phyloP scores from a whole-genome alignment of 2,888 invertebrate genomes.

The Keiferia lycopersicella region DNA sequence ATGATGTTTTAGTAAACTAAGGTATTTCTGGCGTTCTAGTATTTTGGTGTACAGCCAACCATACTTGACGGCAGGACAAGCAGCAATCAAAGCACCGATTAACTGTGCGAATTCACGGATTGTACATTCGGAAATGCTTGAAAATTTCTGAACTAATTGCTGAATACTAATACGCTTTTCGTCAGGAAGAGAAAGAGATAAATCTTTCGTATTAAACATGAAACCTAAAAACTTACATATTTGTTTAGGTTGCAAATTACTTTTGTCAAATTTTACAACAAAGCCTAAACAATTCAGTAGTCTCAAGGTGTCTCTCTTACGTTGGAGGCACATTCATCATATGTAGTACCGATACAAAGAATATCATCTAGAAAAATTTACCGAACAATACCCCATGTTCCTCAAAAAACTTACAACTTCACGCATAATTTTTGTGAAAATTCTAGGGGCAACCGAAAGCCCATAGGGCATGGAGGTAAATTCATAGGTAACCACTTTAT shows the following conservation, averaged over 20 bases:
- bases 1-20: constrained; percentile 3
- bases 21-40: constrained; percentile 18
- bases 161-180: constrained; percentile 32
- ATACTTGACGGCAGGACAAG: too few relatives aligned
- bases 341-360: constrained; percentile 26
- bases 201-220: constrained; percentile 26
- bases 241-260: constrained; percentile 22
- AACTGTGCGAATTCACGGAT: constrained; percentile 30
- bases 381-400: constrained; percentile 16
- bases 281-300: constrained; percentile 32
- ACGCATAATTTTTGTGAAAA: constrained; percentile 27
- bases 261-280: constrained; percentile 33
- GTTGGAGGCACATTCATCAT: constrained; percentile 27
- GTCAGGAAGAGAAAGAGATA: constrained; percentile 25
- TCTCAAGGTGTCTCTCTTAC: constrained; percentile 25
- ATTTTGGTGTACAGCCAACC: constrained; percentile 26
- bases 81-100: too few relatives aligned
- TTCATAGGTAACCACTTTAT: not conserved
- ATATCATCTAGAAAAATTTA: constrained; percentile 30
- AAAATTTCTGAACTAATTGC: constrained; percentile 26
- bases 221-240: constrained; percentile 32
- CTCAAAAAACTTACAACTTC: constrained; percentile 24
- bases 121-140: constrained; percentile 2
- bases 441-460: constrained; percentile 1
- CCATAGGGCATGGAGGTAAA: constrained; percentile 10